Base-by-base conservation (phyloP, 1,140 invertebrate species). In the Cyphomyrmex costatus region DNA sequence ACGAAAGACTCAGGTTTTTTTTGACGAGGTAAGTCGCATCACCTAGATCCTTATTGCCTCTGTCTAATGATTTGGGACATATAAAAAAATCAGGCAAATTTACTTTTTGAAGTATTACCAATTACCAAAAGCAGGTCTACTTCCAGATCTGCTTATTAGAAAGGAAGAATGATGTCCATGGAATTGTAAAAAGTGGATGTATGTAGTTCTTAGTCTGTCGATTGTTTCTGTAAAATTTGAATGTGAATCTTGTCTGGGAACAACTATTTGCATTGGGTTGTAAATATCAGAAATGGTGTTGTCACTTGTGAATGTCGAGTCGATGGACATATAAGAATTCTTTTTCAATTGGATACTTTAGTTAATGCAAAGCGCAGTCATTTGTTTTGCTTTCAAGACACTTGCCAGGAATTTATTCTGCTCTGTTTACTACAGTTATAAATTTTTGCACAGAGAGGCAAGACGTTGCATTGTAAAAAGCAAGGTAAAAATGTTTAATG, bases 1-100 rank as follows among this genome's bases (percentile, higher is more conserved):
- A 70, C 96, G 97, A 87, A 99, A 99, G 95, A 99, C 99, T 27
- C 98, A 99, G 96, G 97, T 97, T 56, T 99, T 99, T 95, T 99
- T 99, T 94, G 98, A 99, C 91, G 99, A 99, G 97, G 99, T 99
- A 97, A 96, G 96, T 91, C 12, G 14, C 12, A 21, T 21, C 21
- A 58, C 10, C 7, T 6, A 21, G 24, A 63, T 33, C 7, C n/a
- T 85, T 53, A 77, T 12, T 21, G 30, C 51, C 1, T 30, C 30
- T 19, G 19, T 24, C 27, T 19, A 21, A 65, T 14, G 16, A 51
- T 76, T 53, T 12, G 5, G n/a, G 46, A 16, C 46, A 49, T 30
- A 14, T 21, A 46, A 66, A 42, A 21, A 5, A 30, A 66, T 49
- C 21, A n/a, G 36, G 51, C n/a, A 8, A 83, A 24, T 46, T 14